Evolutionary conservation across 2,113 vertebrate genomes (phyloP), one percentile per base, ranked within the genome.

Genomic region (Pagrus major): DNA sequence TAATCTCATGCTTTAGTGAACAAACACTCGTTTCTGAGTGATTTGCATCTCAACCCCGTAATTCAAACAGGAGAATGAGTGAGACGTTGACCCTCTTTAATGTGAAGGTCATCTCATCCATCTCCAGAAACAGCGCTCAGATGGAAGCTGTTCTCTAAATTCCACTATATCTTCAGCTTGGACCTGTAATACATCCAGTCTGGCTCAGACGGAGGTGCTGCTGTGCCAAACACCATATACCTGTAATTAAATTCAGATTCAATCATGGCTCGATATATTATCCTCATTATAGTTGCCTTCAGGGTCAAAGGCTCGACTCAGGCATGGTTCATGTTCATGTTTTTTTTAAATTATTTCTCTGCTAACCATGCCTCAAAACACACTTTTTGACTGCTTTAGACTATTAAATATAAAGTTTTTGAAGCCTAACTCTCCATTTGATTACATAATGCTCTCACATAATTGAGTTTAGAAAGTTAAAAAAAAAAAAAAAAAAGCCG

Each of bases 251-350:
- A 85, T 74, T 85, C 29, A 6, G 14, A 51, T 85, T 87, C 65
- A 80, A 87, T 89, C 66, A 80, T 78, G 25, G 72, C 72, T 58
- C 59, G 56, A 59, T 87, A 83, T n/a, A 85, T 87, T 77, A 85
- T 69, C 39, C 15, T 71, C 39, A 68, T 75, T 71, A 74, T 4
- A 23, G 23, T 29, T 0, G 10, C 58, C 76, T 85, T 55, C 39
- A 47, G 37, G 60, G 49, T 68, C 47, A 51, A 51, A 56, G 60
- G 16, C 49, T 81, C 7, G 1, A 35, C 3, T 56, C 44, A 14
- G 27, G 77, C 37, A 39, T 18, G 29, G 41, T 25, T 68, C 39
- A 39, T 54, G 39, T 56, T 47, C 6, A 61, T 70, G 16, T 11
- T 44, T 67, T 65, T 23, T 64, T 54, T 58, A 11, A n/a, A 33